Evolutionary conservation across 2,113 vertebrate genomes (phyloP).

Genomic region (Cephalopholis sonnerati): DNA sequence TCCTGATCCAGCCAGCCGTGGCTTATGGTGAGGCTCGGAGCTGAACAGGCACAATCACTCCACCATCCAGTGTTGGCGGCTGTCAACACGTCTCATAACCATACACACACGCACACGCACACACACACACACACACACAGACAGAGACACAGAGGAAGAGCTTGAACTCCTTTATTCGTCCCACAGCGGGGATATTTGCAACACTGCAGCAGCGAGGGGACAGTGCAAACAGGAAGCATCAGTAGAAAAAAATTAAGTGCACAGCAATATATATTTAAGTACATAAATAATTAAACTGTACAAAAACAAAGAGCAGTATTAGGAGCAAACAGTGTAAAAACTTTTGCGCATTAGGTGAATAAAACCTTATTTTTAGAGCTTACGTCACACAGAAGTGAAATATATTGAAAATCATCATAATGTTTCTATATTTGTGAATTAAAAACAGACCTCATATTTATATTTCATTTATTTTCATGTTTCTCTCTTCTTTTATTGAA

Average conservation of each 20-base stretch:
- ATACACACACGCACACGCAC: conserved; percentile 8
- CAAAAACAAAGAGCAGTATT: no score
- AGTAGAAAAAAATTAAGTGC: no score
- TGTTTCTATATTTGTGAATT: no score
- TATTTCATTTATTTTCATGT: background rate
- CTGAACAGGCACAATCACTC: conserved; percentile 13
- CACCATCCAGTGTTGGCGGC: conserved; percentile 15
- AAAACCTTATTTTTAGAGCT: conserved; percentile 18
- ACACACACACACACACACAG: background rate
- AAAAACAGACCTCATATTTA: no score
- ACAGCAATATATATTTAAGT: no score
- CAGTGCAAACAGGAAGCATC: no score
- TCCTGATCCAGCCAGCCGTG: conserved; percentile 49
- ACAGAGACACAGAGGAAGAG: no score
- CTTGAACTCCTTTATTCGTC: conserved; percentile 1
- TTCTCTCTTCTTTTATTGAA: background rate
- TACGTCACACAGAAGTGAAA: background rate
- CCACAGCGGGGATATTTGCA: background rate
- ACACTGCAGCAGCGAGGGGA: no score
- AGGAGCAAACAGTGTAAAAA: no score
- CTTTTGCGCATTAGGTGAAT: background rate
- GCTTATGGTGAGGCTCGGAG: conserved; percentile 52
- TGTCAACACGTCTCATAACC: conserved; percentile 26
- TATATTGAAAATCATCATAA: no score
- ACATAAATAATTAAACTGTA: no score